Base-by-base conservation (phyloP, 2,888 invertebrate genomes). In the Eristalinus aeneus region DNA sequence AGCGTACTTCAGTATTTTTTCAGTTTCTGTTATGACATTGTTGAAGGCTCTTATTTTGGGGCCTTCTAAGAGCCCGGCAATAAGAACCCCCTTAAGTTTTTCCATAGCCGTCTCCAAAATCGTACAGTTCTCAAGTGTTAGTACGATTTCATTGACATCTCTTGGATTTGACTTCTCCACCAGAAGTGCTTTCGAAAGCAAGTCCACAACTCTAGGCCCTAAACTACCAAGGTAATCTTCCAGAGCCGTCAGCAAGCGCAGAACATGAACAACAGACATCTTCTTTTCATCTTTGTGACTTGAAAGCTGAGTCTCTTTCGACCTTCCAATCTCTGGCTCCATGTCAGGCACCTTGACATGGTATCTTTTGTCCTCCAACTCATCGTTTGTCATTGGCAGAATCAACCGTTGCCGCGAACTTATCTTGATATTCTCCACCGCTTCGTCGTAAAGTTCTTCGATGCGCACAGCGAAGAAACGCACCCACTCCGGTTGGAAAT, bases 401-500 rank as follows among this genome's bases (percentile, higher is more conserved):
- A 89, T 90, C 39, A 92, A 75, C 12, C 90, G 88, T 67, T 90
- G 89, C 0, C 91, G 90, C 2, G 89, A 89, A 53, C 89, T 89
- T 9, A 90, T 67, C 72, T 91, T 91, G 2, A 92, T 89, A 32
- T 90, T 89, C 88, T 95, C 94, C 9, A 97, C 89, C 89, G 96
- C 96, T 61, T 95, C 94, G 34, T 94, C 94, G 90, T 96, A 96
- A 5, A 97, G 91, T 88, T 96, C 96, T 74, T 95, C 95, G 94
- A 97, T 95, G 10, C 96, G 94, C 75, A 94, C 94, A 88, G 96
- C 96, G 96, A 97, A 97, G 91, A 95, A 97, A 67, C 94, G 92
- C 69, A 97, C 96, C 97, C 97, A 97, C 90, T 97, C 97, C 3
- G 96, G 96, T 90, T 97, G 97, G 91, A 96, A 97, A 90, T 97